phyloP scores from a whole-genome alignment of 1,140 invertebrate genomes.

The Aplysia californica region DNA sequence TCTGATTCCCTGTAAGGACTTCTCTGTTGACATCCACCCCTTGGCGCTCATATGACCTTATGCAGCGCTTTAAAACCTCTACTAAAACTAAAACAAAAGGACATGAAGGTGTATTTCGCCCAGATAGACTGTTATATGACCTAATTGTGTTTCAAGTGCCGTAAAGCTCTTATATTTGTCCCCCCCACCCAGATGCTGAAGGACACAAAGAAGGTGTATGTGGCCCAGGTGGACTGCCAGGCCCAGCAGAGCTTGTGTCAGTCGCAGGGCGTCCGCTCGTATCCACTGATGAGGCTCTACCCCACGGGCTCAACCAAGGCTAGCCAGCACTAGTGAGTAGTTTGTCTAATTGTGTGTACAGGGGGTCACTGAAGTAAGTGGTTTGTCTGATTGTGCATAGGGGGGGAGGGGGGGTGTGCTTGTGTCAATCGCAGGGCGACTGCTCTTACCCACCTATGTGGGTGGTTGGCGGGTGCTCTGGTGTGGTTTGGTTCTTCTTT shows the following conservation, averaged over 20 bases:
- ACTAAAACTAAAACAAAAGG: not conserved
- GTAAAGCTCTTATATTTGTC: not conserved
- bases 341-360: no score
- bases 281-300: constrained; percentile 80
- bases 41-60: not conserved
- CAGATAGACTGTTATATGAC: not conserved
- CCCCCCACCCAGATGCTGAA: constrained; percentile 61
- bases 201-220: constrained; percentile 70
- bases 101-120: not conserved
- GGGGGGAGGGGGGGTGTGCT: not conserved
- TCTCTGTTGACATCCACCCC: not conserved
- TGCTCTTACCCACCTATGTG: not conserved
- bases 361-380: not conserved
- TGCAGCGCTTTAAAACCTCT: not conserved
- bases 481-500: no score
- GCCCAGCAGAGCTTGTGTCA: constrained; percentile 72
- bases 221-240: constrained; percentile 80
- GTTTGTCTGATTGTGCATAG: no score
- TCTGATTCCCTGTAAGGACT: not conserved
- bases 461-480: no score
- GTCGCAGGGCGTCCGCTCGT: constrained; percentile 74
- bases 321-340: not conserved
- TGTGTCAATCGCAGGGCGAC: not conserved
- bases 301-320: constrained; percentile 65
- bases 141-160: no score